Base-by-base conservation (phyloP, 2,113 vertebrate species). In the Elachura formosa region DNA sequence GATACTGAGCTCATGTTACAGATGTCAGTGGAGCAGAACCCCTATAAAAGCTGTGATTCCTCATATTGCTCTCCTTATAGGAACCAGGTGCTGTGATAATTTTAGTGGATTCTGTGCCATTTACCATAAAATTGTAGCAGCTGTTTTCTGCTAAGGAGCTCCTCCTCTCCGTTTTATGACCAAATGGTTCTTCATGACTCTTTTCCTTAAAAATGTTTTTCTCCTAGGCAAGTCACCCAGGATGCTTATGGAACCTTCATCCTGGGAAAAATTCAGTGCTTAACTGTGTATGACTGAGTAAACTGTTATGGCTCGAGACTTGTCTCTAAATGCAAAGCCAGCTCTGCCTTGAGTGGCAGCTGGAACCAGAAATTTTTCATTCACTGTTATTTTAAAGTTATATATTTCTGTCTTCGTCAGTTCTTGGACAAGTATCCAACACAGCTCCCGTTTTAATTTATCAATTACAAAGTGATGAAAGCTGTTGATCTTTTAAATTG, bases 1-100 rank as follows among this genome's bases (percentile, higher is more conserved):
- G 13, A 12, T 38, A 13, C 46, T 62, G n/a, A 91, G 12, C 18
- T 76, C 7, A 0, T 9, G 12, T 4, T 64, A 4, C 29, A 72
- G 3, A 20, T 64, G 22, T 20, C 9, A 43, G 1, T 7, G 12
- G 2, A 64, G 1, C 13, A 38, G 3, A 5, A 64, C 10, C 5
- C 8, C 11, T 77, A 2, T 29, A 52, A 73, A 61, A 41, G 9
- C 12, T 68, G 28, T 43, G 68, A 34, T 24, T 61, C n/a, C 21
- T 17, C 43, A 31, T 14, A 31, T 34, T 0, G 0, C 4, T 61
- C 3, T 40, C 16, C 10, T 69, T 34, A 11, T 31, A 25, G 45
- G 18, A 48, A 14, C 10, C 12, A 63, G 20, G 24, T 18, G 4
- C 21, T 81, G 34, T 31, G 43, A 52, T 16, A 0, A 29, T 38